phyloP scores from a whole-genome alignment of 2,888 invertebrate species.

The Mayetiola destructor region DNA sequence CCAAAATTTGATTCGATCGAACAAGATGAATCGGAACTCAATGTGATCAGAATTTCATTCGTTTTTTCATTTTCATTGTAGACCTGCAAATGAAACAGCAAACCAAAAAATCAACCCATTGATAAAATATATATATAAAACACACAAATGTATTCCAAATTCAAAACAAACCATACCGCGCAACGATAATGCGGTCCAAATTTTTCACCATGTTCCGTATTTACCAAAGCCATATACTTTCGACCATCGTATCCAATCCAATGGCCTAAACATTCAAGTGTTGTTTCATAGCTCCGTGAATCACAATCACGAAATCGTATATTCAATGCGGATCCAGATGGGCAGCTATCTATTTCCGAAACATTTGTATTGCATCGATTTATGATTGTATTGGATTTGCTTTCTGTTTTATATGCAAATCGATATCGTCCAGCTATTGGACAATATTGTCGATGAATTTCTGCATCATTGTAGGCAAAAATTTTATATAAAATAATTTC shows the following conservation, averaged over 20 bases:
- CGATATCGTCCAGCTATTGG: constrained; percentile 47
- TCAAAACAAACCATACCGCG: constrained; percentile 36
- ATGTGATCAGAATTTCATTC: constrained; percentile 41
- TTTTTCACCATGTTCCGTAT: constrained; percentile 32
- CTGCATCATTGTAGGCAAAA: constrained; percentile 37
- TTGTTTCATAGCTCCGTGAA: constrained; percentile 40
- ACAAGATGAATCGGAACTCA: constrained; percentile 51
- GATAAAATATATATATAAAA: neutral
- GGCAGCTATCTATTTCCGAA: constrained; percentile 46
- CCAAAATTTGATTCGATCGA: constrained; percentile 15
- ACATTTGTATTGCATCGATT: constrained; percentile 40
- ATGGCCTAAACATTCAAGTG: constrained; percentile 47
- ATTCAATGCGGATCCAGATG: constrained; percentile 43
- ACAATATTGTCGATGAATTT: constrained; percentile 44
- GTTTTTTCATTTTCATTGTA: constrained; percentile 14
- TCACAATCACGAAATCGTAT: constrained; percentile 42
- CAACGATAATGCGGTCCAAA: constrained; percentile 43
- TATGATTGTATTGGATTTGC: constrained; percentile 36
- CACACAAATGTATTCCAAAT: constrained; percentile 13
- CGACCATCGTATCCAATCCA: constrained; percentile 44
- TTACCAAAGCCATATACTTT: constrained; percentile 42
- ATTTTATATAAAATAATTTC: constrained; percentile 46
- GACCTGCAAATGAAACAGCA: neutral
- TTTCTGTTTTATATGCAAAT: constrained; percentile 39
- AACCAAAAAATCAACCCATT: neutral